Evolutionary conservation across 2,797 vertebrate species (phyloP), one percentile per base, ranked within the genome.

Genomic region (Anniella stebbinsi): DNA sequence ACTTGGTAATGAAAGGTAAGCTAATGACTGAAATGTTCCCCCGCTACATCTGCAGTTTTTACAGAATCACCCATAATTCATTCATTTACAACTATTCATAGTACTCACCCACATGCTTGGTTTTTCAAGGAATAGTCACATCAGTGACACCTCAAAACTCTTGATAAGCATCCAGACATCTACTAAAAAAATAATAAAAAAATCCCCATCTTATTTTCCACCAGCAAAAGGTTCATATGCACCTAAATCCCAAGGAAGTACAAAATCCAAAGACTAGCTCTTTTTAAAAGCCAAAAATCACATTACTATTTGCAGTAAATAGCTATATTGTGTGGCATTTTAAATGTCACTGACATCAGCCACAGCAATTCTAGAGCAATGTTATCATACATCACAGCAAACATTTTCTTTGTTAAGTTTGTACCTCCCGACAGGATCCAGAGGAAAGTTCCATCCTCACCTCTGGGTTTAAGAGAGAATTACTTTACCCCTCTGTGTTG

Each of bases 401-500:
- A 23, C 18, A 54, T 75, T 36, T 54, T 72, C 18, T 67, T 5
- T 84, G 18, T 17, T 33, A 30, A 45, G 45, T 7, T 0, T 97
- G 95, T 97, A 93, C 86, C 97, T 96, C 96, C 83, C 92, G 91
- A 94, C 91, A 93, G 89, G 93, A 95, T 95, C 95, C 97, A 97
- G 95, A 96, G 95, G 78, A 91, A 89, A 94, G 95, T 93, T 89
- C 67, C 15, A 90, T 2, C 38, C 91, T 95, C 89, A 91, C 48
- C 96, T 96, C 94, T 94, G 96, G 94, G 90, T 95, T 96, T 96
- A n/a, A 93, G 12, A 95, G 96, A 97, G 96, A 93, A 80, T 17
- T 97, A 88, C 30, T 97, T 69, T 97, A 96, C 96, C 96, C 97
- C 95, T 94, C 96, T 66, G 85, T 96, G 1, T 92, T 97, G 96